Percentiles rank a stretch among this genome's conserved stretches.
These are phyloP conservation scores for Mareca penelope DNA, from an alignment of 2,797 vertebrate genomes.

Conservation along the genomic window DNA sequence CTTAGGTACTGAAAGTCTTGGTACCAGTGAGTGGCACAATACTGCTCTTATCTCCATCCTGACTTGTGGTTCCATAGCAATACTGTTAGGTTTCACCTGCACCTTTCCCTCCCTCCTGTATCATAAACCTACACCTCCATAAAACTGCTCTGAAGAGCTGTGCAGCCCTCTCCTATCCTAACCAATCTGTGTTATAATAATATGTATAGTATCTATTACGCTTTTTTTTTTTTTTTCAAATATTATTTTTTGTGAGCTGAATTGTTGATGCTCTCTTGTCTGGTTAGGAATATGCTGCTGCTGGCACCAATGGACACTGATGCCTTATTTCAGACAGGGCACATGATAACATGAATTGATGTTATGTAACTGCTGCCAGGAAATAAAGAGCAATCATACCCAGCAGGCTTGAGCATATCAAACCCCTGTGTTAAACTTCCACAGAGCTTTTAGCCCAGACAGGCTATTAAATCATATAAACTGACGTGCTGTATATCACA, in stretches of 20 bases:
- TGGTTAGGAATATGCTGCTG: not conserved
- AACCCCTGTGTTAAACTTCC: constrained; percentile 3
- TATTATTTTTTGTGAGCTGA: not conserved
- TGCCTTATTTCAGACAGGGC: not conserved
- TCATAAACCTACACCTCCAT: not conserved
- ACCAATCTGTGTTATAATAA: not conserved
- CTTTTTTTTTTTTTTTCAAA: not conserved
- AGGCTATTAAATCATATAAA: constrained; percentile 26
- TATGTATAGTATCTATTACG: not conserved
- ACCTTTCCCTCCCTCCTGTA: not conserved
- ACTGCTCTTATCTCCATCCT: not conserved
- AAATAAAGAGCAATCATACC: constrained; percentile 24
- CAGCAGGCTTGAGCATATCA: not conserved
- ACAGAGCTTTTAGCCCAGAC: constrained; percentile 20
- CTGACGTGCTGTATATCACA: not conserved
- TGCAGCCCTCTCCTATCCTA: not conserved
- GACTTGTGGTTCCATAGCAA: not conserved
- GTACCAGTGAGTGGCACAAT: not conserved
- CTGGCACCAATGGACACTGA: not conserved
- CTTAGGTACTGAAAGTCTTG: not conserved
- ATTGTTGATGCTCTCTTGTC: not conserved
- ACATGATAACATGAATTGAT: not conserved
- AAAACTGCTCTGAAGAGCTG: not conserved
- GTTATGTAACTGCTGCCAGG: not conserved
- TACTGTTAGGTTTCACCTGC: not conserved